These are phyloP conservation scores for Camelus bactrianus DNA, from an alignment of 2,113 vertebrate species.

Conservation along the genomic window DNA sequence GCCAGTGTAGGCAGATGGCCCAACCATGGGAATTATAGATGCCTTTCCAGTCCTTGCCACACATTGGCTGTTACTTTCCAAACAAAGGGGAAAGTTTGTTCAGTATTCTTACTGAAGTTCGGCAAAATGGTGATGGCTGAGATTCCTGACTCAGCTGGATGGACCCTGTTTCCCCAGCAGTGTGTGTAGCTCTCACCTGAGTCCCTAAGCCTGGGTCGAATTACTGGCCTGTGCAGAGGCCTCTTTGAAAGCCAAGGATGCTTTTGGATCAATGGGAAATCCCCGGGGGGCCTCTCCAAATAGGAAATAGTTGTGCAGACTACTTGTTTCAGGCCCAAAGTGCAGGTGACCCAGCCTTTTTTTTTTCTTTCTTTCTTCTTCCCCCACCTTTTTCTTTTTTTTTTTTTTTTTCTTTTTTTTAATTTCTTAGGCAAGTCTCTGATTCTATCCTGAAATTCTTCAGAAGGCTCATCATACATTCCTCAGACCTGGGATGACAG, in stretches of 20 bases:
- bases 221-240: not conserved
- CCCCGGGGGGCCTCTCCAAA: not conserved
- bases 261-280: not conserved
- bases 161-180: not conserved
- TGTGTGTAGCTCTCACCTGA: not conserved
- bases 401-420: too few species aligned
- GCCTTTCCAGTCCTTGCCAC: not conserved
- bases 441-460: not conserved
- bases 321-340: not conserved
- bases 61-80: not conserved
- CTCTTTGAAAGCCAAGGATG: not conserved
- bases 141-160: not conserved
- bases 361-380: not conserved
- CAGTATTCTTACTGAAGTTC: not conserved
- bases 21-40: not conserved
- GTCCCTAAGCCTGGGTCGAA: not conserved
- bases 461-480: not conserved
- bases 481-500: not conserved
- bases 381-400: too few species aligned
- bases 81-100: not conserved
- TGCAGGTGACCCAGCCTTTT: not conserved
- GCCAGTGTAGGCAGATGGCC: not conserved
- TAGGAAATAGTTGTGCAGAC: not conserved
- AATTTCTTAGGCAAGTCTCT: not conserved
- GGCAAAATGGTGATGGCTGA: not conserved